A percentile compares a stretch with the other conserved stretches of the same genome.
Conservation (phyloP, 2,797 vertebrate species). For the Helarctos malayanus region DNA sequence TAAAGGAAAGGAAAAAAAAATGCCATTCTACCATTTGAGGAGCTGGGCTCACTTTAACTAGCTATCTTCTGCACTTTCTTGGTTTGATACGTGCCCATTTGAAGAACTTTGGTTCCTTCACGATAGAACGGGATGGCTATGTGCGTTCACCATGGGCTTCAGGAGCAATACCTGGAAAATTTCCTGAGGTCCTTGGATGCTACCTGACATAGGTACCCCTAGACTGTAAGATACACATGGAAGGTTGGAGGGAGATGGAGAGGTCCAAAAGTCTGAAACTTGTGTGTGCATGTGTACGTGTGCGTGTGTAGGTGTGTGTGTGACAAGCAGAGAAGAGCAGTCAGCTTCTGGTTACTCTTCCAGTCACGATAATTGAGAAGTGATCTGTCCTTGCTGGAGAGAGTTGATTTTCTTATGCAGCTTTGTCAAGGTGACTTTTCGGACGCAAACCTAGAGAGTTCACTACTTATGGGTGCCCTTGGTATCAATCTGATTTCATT, state of each 20-base stretch:
- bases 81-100: background rate
- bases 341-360: background rate
- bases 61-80: background rate
- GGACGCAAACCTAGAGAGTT: background rate
- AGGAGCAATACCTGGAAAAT: background rate
- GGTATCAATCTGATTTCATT: background rate
- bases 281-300: background rate
- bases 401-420: background rate
- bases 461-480: background rate
- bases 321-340: background rate
- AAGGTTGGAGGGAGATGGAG: background rate
- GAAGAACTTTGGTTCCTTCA: background rate
- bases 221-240: background rate
- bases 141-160: background rate
- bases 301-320: background rate
- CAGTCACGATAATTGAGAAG: background rate
- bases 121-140: background rate
- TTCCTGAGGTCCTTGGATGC: background rate
- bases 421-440: background rate
- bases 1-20: background rate
- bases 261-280: background rate
- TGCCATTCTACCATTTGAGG: background rate
- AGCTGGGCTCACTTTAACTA: background rate
- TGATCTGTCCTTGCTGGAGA: background rate
- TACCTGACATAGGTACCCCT: background rate